Conservation (phyloP, 2,113 vertebrate species). For the Cheirogaleus medius region DNA sequence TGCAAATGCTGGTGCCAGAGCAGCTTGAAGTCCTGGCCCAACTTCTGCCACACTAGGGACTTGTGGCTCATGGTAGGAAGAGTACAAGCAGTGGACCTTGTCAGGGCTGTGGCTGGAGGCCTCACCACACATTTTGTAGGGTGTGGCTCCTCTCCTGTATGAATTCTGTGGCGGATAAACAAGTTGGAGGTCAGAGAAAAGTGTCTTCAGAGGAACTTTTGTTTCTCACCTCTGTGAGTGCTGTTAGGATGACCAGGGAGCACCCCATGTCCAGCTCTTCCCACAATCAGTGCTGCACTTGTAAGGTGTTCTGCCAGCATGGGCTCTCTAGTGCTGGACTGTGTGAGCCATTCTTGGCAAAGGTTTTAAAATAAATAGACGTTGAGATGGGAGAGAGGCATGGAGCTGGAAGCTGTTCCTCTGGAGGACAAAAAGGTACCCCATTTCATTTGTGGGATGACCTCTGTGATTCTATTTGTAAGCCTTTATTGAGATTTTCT, state of each 20-base stretch:
- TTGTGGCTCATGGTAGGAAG: background rate
- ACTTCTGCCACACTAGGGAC: background rate
- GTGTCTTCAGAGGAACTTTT: background rate
- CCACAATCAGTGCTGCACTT: background rate
- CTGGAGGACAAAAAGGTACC: background rate
- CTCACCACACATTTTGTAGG: background rate
- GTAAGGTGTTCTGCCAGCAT: background rate
- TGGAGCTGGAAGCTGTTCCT: background rate
- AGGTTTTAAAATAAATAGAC: background rate
- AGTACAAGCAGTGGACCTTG: background rate
- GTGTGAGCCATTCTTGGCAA: background rate
- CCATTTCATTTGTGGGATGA: background rate
- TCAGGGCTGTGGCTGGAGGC: background rate
- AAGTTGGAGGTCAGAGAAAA: conserved; percentile 7
- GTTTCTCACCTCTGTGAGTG: background rate
- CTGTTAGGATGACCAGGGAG: background rate
- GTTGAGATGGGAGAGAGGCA: background rate
- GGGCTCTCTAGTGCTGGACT: background rate
- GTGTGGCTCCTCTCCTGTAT: background rate
- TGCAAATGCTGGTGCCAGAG: background rate
- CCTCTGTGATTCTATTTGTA: background rate
- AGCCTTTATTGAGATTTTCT: background rate
- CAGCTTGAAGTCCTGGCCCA: background rate
- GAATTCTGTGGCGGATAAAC: background rate
- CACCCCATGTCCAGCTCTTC: background rate